Percentiles rank a stretch among this genome's conserved stretches.
Evolutionary conservation across 2,888 invertebrate genomes (phyloP).

Genomic region (Pardosa pseudoannulata): DNA sequence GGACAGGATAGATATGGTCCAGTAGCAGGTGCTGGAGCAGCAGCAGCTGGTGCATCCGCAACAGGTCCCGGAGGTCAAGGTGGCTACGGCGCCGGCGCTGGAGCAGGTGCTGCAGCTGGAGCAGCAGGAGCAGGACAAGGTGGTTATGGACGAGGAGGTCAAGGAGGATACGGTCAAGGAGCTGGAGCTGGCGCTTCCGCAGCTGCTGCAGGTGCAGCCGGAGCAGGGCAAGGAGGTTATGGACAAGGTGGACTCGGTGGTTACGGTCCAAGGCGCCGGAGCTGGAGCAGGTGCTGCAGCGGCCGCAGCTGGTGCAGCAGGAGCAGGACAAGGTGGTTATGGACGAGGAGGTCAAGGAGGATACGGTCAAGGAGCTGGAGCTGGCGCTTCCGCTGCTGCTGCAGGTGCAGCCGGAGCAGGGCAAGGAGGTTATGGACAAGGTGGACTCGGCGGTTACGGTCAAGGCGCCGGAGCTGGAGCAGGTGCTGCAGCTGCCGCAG

Average conservation of each 20-base stretch:
- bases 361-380: neutral
- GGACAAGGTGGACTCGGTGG: neutral
- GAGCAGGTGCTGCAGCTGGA: slow-evolving; percentile 3
- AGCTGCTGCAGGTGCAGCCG: neutral
- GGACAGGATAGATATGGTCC: too few species aligned
- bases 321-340: too few species aligned
- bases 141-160: neutral
- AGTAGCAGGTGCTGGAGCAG: too few species aligned
- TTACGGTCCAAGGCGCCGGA: too few species aligned
- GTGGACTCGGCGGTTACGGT: too few species aligned
- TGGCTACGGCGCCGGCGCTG: neutral
- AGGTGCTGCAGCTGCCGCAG: neutral
- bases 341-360: slow-evolving; percentile 9
- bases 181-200: neutral
- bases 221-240: neutral
- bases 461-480: slow-evolving; percentile 13
- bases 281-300: neutral
- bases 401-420: neutral
- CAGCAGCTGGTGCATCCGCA: neutral
- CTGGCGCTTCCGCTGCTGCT: neutral
- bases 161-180: neutral
- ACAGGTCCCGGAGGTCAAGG: neutral
- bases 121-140: too few species aligned
- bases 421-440: neutral
- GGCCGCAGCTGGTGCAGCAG: neutral